Evolutionary conservation across 2,113 vertebrate species (phyloP), one percentile per base, ranked within the genome.

Genomic region (Mormyrus iriodes): DNA sequence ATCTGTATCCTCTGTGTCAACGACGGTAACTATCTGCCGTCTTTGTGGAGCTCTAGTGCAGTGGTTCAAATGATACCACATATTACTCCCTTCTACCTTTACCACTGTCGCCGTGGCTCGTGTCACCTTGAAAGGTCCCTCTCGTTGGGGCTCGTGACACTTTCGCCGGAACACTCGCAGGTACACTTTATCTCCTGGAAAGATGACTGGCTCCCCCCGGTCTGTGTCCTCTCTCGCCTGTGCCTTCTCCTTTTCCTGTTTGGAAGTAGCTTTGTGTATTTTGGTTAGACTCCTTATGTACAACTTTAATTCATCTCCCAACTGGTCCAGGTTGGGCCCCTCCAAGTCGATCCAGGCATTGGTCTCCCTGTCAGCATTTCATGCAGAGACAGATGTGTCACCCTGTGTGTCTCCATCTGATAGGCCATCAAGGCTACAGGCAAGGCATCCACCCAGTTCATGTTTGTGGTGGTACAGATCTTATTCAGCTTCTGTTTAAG

Each of bases 361-460:
- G 84, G 84, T n/a, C 84, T 49, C 10, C 84, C 84, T 51, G 46
- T 86, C 9, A 44, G 0, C 82, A 84, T 48, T 84, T 84, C 82
- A 84, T 48, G 82, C 17, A 19, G 82, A 35, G 84, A 12, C 24
- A 51, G 49, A 27, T 52, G 4, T 6, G 48, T 86, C 12, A 21
- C 39, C 15, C 48, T 19, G 84, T 86, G 49, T 6, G n/a, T 86
- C 49, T 86, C 44, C 48, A 86, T 86, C 44, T 9, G 48, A 31
- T 86, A 86, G 0, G 17, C 4, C 48, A 86, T 49, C 48, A 86
- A 52, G 12, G 48, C 85, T 13, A 86, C 24, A 8, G 85, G 85
- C 21, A 86, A 2, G 4, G 85, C 85, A 86, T 86, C 85, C 19
- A 86, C 85, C 85, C 85, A 86, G 15, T 86, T 86, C 46, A 86